Conservation (phyloP, 2,113 vertebrate genomes). For the Pachyramphus minor region DNA sequence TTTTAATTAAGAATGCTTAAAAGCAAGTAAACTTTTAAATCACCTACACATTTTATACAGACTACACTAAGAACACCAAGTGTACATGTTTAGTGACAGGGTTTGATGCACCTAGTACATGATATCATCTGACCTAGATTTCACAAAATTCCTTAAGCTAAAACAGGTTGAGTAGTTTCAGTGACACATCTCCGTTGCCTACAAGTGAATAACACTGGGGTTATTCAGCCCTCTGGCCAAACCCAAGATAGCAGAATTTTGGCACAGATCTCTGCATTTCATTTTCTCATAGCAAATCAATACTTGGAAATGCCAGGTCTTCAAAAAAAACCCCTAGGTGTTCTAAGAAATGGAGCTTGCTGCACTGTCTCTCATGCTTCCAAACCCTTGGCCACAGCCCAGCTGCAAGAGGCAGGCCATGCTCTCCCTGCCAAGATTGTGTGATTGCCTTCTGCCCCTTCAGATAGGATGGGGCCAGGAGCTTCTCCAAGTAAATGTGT, state of each 20-base stretch:
- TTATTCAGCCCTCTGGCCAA: neutral
- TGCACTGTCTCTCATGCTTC: fast-evolving
- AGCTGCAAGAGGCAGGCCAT: neutral
- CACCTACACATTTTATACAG: neutral
- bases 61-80: neutral
- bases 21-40: neutral
- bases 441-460: neutral
- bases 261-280: neutral
- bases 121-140: neutral
- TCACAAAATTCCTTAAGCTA: neutral
- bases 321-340: neutral
- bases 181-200: neutral
- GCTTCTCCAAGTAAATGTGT: neutral
- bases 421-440: neutral
- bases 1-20: neutral
- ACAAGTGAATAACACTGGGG: neutral
- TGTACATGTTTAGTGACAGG: neutral
- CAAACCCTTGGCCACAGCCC: neutral
- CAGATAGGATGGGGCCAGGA: neutral
- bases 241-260: neutral
- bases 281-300: neutral
- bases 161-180: neutral
- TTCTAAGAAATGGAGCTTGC: neutral
- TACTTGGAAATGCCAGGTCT: neutral
- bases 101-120: neutral